Evolutionary conservation across 2,113 vertebrate species (phyloP).

Genomic region (Lycocorax pyrrhopterus): DNA sequence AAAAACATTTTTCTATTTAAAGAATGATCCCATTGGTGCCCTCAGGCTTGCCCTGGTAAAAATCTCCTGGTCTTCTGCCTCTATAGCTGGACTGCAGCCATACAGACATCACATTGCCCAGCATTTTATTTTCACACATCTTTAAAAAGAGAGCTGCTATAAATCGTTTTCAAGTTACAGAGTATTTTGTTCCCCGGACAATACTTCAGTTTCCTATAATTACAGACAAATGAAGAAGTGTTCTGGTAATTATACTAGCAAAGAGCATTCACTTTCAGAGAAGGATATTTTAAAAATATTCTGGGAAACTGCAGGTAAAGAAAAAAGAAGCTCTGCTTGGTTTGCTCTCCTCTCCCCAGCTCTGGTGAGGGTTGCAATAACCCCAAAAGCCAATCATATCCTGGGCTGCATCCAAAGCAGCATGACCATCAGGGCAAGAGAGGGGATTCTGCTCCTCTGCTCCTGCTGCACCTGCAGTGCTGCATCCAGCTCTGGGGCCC

Average conservation of each 20-base stretch:
- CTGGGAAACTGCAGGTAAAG: background rate
- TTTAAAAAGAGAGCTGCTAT: background rate
- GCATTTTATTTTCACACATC: background rate
- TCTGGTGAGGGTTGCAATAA: background rate
- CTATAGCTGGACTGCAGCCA: background rate
- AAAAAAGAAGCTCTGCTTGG: background rate
- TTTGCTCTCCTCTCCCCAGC: background rate
- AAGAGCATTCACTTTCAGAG: background rate
- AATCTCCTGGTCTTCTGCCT: background rate
- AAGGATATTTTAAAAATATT: background rate
- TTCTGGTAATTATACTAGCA: slow-evolving; percentile 1
- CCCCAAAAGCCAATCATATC: background rate
- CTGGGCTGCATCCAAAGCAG: background rate
- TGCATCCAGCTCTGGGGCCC: background rate
- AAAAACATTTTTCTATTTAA: background rate
- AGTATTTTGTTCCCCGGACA: slow-evolving; percentile 3
- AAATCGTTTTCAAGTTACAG: background rate
- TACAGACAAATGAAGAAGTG: slow-evolving; percentile 23
- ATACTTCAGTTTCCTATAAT: background rate
- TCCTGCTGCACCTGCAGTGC: background rate
- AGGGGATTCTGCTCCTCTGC: background rate
- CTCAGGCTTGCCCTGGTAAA: background rate
- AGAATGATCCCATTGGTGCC: background rate
- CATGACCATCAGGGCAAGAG: background rate
- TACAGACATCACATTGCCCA: background rate